Evolutionary conservation across 2,113 vertebrate species (phyloP), one percentile per base, ranked within the genome.

Genomic region (Corythornis vintsioides): DNA sequence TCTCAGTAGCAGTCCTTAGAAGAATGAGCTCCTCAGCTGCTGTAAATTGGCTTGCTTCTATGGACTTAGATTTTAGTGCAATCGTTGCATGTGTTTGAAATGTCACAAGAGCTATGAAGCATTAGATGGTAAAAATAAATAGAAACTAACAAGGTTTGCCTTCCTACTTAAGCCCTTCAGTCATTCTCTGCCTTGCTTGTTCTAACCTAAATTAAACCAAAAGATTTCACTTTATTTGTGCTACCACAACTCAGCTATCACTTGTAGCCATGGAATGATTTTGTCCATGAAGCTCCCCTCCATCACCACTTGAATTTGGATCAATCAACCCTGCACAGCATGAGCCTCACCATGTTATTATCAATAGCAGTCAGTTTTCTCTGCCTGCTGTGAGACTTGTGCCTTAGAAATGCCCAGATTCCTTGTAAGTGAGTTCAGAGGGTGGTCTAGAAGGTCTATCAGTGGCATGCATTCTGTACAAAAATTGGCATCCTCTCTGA

Each of bases 121-220:
- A 77, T 89, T 89, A 87, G 81, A 73, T 25, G 52, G 43, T 89
- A 89, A 95, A 93, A 95, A 91, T 79, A 95, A 94, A 92, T 82
- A 90, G 84, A 83, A 89, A 71, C 75, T 92, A 95, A 91, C 77
- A 89, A 72, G 38, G 67, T 95, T 84, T 94, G 50, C 60, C 67
- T 95, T 87, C 50, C 57, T 77, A 31, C 52, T 77, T 63, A 71
- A 92, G 50, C 55, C 47, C 21, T 92, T 95, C 81, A 67, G 89
- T 93, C 75, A 45, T 90, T 74, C 75, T 64, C 59, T 95, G 63
- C 33, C 47, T 76, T 93, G 63, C 15, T 90, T 87, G 22, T 93
- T 79, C n/a, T 26, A 85, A 77, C 59, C 63, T 73, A 90, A 80
- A 76, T 66, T 86, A 89, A 95, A 89, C 64, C 67, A 70, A 82